Base-by-base conservation (phyloP, 2,888 invertebrate species). In the Erebia ligea region DNA sequence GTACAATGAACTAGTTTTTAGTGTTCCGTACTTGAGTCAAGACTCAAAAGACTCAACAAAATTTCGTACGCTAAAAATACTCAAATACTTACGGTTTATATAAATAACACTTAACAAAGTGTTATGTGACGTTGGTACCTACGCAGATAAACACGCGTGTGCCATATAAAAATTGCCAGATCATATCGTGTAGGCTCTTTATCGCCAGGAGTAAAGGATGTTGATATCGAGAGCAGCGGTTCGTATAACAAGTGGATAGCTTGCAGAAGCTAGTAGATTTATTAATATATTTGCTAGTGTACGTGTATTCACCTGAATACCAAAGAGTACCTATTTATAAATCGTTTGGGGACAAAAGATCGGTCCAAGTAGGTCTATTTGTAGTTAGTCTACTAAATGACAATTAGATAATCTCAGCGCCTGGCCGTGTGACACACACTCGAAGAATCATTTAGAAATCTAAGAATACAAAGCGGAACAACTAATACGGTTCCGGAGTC, bases 201-300 rank as follows among this genome's bases (percentile, higher is more conserved):
- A 84, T 84, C 84, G 76, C 70, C 71, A 77, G 76, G 79, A 77
- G 79, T 78, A 83, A 83, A 86, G 86, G 86, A 86, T 83, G 84
- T 76, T 79, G 82, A 81, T 85, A 83, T 78, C 78, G 73, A 73
- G 74, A 75, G 76, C 76, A 78, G 77, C 76, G 75, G 84, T 83
- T 83, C 56, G 13, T 83, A 82, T 79, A 84, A 84, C 72, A 58
- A 67, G 69, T 65, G 56, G 65, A 48, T 69, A 42, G 62, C 62
- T 69, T 57, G 64, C 68, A 68, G 40, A 65, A 19, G 45, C 15
- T 45, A 19, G 48, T 15, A 48, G 62, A 45, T 61, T 61, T 42
- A 61, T 45, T 42, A 45, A n/a, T 1, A 13, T 21, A 21, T 48
- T 62, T 62, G 48, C 48, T 62, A 62, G 40, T 59, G 40, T 15